Percentiles rank a stretch among this genome's conserved stretches.
These are phyloP conservation scores for Eueremaeus valkanovi DNA, from an alignment of 2,888 invertebrate genomes.

Conservation along the genomic window DNA sequence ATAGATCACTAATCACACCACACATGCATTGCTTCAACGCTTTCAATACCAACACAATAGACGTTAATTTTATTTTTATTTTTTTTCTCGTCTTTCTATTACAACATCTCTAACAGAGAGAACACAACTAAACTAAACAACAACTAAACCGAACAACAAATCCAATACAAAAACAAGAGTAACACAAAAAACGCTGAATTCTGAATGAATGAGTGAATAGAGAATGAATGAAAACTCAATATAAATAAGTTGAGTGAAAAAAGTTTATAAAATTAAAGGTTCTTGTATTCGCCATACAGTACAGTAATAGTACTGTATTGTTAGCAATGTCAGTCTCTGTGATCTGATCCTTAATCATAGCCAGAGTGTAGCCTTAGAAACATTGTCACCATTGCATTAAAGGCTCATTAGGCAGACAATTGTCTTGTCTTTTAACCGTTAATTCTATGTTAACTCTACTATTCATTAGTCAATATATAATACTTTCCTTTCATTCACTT, in stretches of 20 bases:
- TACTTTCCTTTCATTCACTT: not conserved
- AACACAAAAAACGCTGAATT: not conserved
- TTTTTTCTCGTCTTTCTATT: not conserved
- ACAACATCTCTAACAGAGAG: not conserved
- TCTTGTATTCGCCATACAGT: not conserved
- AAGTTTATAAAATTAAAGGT: not conserved
- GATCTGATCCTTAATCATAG: not conserved
- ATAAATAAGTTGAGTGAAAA: not conserved
- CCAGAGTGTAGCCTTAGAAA: not conserved
- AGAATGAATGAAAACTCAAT: not conserved
- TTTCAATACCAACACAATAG: slow-evolving; percentile 27
- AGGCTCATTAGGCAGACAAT: slow-evolving; percentile 32
- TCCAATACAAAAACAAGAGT: not conserved
- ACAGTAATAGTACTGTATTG: not conserved
- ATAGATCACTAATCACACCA: slow-evolving; percentile 35
- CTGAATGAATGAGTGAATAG: not conserved
- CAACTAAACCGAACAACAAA: not conserved
- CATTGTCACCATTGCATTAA: slow-evolving; percentile 10
- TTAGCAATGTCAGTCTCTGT: not conserved
- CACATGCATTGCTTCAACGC: slow-evolving; percentile 18
- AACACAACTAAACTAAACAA: not conserved
- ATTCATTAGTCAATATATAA: not conserved
- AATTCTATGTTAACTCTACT: not conserved
- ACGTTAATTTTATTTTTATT: slow-evolving; percentile 31
- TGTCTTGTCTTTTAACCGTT: slow-evolving; percentile 21